phyloP scores from a whole-genome alignment of 2,797 vertebrate genomes.

The Bucorvus abyssinicus region DNA sequence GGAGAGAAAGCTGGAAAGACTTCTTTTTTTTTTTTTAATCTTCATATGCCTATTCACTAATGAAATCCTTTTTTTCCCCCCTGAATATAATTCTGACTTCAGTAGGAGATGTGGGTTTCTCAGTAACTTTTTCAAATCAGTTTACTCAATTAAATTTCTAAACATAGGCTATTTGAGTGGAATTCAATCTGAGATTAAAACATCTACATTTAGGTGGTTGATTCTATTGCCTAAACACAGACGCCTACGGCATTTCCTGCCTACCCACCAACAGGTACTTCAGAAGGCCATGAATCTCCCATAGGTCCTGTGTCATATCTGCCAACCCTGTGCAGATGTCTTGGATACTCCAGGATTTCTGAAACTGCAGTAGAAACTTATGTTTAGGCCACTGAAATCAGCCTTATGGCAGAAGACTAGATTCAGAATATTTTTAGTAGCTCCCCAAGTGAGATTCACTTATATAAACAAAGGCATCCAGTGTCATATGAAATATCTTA shows the following conservation, averaged over 20 bases:
- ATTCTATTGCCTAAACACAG: constrained; percentile 9
- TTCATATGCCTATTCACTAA: background rate
- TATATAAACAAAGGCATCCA: background rate
- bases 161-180: background rate
- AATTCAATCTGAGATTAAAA: constrained; percentile 8
- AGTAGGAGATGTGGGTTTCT: background rate
- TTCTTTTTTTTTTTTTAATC: background rate
- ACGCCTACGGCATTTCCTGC: background rate
- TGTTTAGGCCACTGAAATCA: background rate
- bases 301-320: background rate
- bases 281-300: background rate
- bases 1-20: background rate
- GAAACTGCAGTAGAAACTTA: constrained; percentile 2
- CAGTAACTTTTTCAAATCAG: background rate
- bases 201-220: background rate
- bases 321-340: constrained; percentile 4
- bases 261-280: background rate
- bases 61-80: background rate
- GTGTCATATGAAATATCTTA: background rate
- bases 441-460: background rate
- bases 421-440: background rate
- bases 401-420: background rate
- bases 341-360: constrained; percentile 4
- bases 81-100: background rate
- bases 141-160: constrained; percentile 6